Evolutionary conservation across 2,888 invertebrate species (phyloP).

Genomic region (Megaustenia siamemsis): DNA sequence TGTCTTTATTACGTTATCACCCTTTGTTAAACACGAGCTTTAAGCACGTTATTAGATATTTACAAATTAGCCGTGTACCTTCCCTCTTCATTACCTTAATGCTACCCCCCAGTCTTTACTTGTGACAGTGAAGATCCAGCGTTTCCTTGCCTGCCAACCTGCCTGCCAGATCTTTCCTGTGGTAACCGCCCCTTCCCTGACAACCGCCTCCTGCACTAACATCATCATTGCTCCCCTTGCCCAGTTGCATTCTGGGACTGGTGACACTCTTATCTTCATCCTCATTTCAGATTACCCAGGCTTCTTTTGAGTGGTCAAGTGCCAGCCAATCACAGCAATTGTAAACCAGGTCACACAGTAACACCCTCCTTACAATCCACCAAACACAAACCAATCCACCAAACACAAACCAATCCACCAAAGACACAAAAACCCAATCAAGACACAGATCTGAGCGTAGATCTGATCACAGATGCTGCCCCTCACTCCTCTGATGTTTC

Average conservation of each 20-base stretch:
- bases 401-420: constrained; percentile 79
- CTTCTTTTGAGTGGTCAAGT: constrained; percentile 56
- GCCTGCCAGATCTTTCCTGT: neutral
- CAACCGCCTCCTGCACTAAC: neutral
- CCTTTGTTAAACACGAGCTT: too few relatives aligned
- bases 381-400: constrained; percentile 76
- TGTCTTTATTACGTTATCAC: too few relatives aligned
- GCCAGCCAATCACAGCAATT: constrained; percentile 26
- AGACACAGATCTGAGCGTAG: neutral
- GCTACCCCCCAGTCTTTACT: neutral
- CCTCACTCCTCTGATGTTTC: constrained; percentile 25
- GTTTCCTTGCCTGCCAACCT: neutral
- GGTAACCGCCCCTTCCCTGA: neutral
- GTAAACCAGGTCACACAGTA: neutral
- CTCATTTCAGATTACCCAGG: constrained; percentile 58
- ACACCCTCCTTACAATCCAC: neutral
- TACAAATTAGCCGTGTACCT: too few relatives aligned
- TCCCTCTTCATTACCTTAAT: too few relatives aligned
- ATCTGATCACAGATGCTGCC: neutral
- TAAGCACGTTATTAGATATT: too few relatives aligned
- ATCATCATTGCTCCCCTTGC: constrained; percentile 12
- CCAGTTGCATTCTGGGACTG: constrained; percentile 4
- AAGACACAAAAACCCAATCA: constrained; percentile 80
- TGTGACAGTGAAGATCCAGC: neutral
- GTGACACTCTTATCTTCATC: constrained; percentile 50